A percentile compares a stretch with the other conserved stretches of the same genome.
Evolutionary conservation across 1,140 invertebrate species (phyloP).

Genomic region (Caerostris darwini): DNA sequence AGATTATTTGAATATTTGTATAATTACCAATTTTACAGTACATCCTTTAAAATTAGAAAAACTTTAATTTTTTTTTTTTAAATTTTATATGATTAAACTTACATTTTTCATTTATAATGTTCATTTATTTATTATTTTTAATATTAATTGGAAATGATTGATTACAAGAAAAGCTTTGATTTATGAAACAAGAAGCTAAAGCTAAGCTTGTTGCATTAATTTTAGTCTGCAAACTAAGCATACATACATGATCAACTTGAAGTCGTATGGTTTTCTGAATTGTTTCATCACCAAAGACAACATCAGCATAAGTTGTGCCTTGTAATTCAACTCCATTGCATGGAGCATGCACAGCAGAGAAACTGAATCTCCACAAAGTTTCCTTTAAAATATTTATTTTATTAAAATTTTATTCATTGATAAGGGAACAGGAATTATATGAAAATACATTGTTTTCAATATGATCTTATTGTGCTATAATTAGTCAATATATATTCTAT

Average conservation of each 20-base stretch:
- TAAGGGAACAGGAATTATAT: background rate
- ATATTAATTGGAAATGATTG: no score
- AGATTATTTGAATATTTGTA: no score
- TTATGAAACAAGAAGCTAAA: no score
- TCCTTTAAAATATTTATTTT: slow-evolving; percentile 33
- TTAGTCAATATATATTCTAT: no score
- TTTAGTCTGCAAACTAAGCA: background rate
- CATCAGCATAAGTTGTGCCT: slow-evolving; percentile 68
- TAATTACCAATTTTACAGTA: no score
- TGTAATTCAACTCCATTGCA: slow-evolving; percentile 31
- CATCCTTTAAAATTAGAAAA: no score
- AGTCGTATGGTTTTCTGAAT: slow-evolving; percentile 63
- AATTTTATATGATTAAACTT: no score
- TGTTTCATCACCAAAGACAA: slow-evolving; percentile 66
- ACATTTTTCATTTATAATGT: no score
- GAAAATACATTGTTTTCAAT: background rate
- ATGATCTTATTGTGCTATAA: no score
- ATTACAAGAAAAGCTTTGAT: no score
- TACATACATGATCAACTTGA: slow-evolving; percentile 74
- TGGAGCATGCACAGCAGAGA: slow-evolving; percentile 52
- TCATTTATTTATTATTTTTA: no score
- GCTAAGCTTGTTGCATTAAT: background rate
- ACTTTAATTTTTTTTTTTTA: no score
- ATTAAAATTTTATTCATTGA: background rate
- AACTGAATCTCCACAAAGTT: slow-evolving; percentile 69